These are phyloP conservation scores for Promerops cafer DNA, from an alignment of 2,113 vertebrate genomes.

Conservation along the genomic window DNA sequence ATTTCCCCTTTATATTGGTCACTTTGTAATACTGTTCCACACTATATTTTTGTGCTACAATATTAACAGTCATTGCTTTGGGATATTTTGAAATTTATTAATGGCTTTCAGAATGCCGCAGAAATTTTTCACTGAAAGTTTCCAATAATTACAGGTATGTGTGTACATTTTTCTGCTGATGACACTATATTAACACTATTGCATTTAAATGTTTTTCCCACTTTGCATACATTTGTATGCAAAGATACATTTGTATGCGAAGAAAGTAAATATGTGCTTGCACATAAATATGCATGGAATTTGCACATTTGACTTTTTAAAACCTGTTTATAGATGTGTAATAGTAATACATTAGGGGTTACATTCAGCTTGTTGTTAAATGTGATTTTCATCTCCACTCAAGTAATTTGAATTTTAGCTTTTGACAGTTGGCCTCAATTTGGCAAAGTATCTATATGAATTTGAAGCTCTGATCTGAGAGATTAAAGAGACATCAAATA, in stretches of 20 bases:
- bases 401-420: background rate
- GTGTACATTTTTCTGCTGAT: background rate
- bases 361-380: background rate
- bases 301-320: background rate
- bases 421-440: conserved; percentile 6
- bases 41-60: background rate
- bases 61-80: conserved; percentile 41
- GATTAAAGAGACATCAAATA: background rate
- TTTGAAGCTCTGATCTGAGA: background rate
- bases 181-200: background rate
- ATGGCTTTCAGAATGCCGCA: conserved; percentile 53
- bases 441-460: background rate
- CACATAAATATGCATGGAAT: background rate
- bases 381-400: background rate
- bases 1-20: background rate
- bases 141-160: background rate
- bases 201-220: background rate
- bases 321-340: background rate
- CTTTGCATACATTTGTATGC: background rate
- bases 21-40: background rate
- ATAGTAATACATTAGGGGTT: background rate
- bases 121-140: conserved; percentile 45
- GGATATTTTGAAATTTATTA: conserved; percentile 28
- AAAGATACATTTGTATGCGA: background rate
- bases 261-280: background rate